Conservation (phyloP, 2,888 invertebrate genomes). For the Parasteatoda lunata region DNA sequence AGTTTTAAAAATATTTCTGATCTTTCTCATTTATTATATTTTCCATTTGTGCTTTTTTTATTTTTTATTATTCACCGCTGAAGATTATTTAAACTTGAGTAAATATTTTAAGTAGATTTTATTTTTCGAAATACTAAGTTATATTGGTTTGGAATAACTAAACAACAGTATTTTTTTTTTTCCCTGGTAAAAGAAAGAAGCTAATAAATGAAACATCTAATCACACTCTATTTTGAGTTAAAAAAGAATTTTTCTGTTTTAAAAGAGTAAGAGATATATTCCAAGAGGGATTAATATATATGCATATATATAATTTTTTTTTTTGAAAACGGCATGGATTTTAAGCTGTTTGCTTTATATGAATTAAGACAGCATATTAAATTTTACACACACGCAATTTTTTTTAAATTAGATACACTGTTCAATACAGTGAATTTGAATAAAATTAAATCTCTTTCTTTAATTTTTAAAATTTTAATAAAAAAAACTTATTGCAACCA, state of each 20-base stretch:
- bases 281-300: no score
- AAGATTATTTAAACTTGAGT: constrained; percentile 6
- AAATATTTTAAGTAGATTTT: constrained; percentile 3
- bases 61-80: neutral
- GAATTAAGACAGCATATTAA: no score
- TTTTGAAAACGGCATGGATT: no score
- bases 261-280: no score
- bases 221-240: neutral
- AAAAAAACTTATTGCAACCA: neutral
- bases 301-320: no score
- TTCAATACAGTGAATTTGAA: no score
- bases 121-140: neutral
- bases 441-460: no score
- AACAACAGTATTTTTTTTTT: neutral
- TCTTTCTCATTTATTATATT: constrained; percentile 33
- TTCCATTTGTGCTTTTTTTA: constrained; percentile 5
- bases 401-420: no score
- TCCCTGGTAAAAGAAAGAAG: neutral
- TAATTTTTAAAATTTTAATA: neutral
- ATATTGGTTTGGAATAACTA: neutral
- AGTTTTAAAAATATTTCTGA: constrained; percentile 19
- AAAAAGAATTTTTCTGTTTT: no score
- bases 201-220: neutral
- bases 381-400: no score
- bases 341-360: no score